Base-by-base conservation (phyloP, 2,113 vertebrate species). In the Echinops telfairi region DNA sequence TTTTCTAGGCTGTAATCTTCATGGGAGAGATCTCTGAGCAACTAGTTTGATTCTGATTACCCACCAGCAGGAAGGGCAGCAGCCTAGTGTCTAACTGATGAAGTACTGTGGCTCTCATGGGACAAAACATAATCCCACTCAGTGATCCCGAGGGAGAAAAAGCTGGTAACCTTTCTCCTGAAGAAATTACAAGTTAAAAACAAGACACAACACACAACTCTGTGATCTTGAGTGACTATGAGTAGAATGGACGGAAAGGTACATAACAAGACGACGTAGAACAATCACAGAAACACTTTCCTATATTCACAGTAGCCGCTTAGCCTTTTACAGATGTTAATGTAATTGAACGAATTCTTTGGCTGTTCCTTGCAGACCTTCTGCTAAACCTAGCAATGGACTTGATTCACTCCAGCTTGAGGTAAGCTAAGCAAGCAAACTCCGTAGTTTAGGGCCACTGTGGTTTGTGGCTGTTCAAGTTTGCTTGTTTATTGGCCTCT, bases 401-500 rank as follows among this genome's bases (percentile, higher is more conserved):
- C 94, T 85, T 73, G n/a, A 16, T 73, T 38, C 19, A 73, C 27
- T 15, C 84, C 82, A 71, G 23, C 16, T 11, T 85, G 95, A 92
- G 36, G 33, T 82, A 89, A 86, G 80, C 85, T 89, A 95, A 96
- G 43, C 91, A 94, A 95, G 88, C 87, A 95, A 79, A 94, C 87
- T 60, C 86, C 7, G 38, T 92, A 83, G 83, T 92, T 94, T 92
- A 89, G 33, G 53, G 47, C 75, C 27, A 22, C 6, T 86, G 79
- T 76, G 93, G 94, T 95, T 93, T 94, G 93, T 71, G 88, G 93
- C 88, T 92, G 25, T 95, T 79, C 85, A 93, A 90, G 82, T 90
- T 96, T 91, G 90, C 91, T 96, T 95, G 82, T 94, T 93, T 92
- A 91, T 84, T 82, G 93, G 64, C 76, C 84, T 90, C 79, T 47